Base-by-base conservation (phyloP, 2,113 vertebrate species). In the Prolemur simus region DNA sequence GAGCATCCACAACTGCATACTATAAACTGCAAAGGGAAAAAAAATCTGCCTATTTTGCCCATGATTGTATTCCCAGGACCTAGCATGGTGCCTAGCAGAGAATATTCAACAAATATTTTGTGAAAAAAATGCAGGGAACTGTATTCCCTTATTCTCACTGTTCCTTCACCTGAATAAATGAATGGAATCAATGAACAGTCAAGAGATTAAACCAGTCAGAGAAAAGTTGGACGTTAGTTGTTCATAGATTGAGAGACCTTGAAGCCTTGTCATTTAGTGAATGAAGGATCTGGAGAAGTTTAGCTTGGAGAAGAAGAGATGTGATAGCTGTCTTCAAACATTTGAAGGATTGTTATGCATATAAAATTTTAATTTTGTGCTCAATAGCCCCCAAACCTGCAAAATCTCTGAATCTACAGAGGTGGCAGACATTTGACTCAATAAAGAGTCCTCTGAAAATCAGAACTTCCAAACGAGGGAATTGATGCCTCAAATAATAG, bases 321-420 rank as follows among this genome's bases (percentile, higher is more conserved):
- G 47, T 63, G 85, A 39, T 56, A 47, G 23, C 23, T 47, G 1
- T 82, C 10, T 58, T 93, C 64, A 91, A 89, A 78, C 64, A 3
- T 54, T 60, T 83, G 71, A 91, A 88, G 29, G 3, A 47, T 66
- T 89, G 39, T 91, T 91, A 64, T 29, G 21, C 25, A 81, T 47
- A 27, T 73, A 86, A 91, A 10, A 94, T 52, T 83, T 78, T 63
- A 87, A 68, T 92, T 18, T 94, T 39, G 49, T 87, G 86, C 39
- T 93, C 27, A 95, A 66, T 78, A 93, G 27, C 39, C 12, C 34
- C 25, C 47, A 89, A 37, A 82, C 17, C 11, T 54, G 77, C 34
- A 93, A 21, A 64, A 58, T 25, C 21, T 81, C 39, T 91, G 49
- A 20, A 91, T 20, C 58, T 82, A 23, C 14, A 56, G 27, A 60